Percentiles rank a stretch among this genome's conserved stretches.
Evolutionary conservation across 2,888 invertebrate species (phyloP).

Genomic region (Ophonus ardosiacus): DNA sequence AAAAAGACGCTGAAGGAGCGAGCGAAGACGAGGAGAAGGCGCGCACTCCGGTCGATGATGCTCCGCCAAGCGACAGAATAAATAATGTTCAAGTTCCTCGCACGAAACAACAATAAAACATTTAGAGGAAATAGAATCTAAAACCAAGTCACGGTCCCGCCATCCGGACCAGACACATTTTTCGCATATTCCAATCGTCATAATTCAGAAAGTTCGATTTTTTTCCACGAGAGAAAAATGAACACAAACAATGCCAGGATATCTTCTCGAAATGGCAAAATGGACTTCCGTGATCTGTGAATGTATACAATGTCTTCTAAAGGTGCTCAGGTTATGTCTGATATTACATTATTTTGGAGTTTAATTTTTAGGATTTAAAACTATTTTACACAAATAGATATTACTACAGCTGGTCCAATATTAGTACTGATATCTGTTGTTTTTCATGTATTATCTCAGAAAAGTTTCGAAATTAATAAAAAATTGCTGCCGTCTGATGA

Average conservation of each 20-base stretch:
- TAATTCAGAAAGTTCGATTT: constrained; percentile 62
- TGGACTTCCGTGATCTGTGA: constrained; percentile 52
- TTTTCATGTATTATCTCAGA: too few relatives aligned
- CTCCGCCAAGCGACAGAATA: constrained; percentile 59
- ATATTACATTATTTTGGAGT: too few relatives aligned
- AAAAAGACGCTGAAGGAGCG: constrained; percentile 18
- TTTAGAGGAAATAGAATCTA: constrained; percentile 67
- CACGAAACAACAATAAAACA: constrained; percentile 64
- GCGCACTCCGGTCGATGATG: constrained; percentile 51
- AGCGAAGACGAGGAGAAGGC: background rate
- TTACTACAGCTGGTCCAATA: too few relatives aligned
- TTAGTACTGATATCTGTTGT: too few relatives aligned
- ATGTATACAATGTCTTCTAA: constrained; percentile 21
- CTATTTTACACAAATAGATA: too few relatives aligned
- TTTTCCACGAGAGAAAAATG: constrained; percentile 39
- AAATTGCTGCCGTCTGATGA: too few relatives aligned
- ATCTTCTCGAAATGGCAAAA: constrained; percentile 56
- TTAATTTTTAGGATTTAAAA: too few relatives aligned
- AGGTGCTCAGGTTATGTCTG: background rate
- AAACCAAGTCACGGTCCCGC: constrained; percentile 70
- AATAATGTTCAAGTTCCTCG: constrained; percentile 61
- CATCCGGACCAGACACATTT: constrained; percentile 63
- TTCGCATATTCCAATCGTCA: constrained; percentile 63
- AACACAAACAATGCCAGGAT: constrained; percentile 57
- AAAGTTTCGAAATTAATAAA: too few relatives aligned